These are phyloP conservation scores for Cyphomyrmex costatus DNA, from an alignment of 1,140 invertebrate species.

Conservation along the genomic window DNA sequence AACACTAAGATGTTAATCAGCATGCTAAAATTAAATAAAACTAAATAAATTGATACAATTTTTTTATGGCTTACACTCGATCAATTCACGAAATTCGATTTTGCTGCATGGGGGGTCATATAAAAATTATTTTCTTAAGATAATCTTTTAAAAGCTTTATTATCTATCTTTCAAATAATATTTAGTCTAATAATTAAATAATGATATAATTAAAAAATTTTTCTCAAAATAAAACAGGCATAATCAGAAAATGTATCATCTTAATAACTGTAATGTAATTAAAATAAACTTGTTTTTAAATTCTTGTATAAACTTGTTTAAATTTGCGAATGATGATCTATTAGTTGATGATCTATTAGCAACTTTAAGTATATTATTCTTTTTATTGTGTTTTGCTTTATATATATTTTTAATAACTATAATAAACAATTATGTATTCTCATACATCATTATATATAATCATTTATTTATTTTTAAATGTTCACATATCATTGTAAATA, in stretches of 20 bases:
- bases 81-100: slow-evolving; percentile 61
- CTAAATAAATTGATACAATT: slow-evolving; percentile 35
- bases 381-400: not conserved
- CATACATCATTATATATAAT: too few species aligned
- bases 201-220: not conserved
- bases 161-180: not conserved
- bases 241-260: not conserved
- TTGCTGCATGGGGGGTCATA: not conserved
- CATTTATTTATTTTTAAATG: not conserved
- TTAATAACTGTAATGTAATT: not conserved
- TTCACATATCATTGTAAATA: not conserved
- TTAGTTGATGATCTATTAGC: not conserved
- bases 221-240: not conserved
- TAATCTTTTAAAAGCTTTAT: not conserved
- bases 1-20: slow-evolving; percentile 28
- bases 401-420: not conserved
- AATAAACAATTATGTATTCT: not conserved
- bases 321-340: too few species aligned
- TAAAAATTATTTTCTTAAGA: slow-evolving; percentile 3
- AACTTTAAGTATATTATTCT: not conserved
- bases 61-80: slow-evolving; percentile 45
- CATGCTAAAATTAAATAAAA: slow-evolving; percentile 25
- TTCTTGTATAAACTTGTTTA: too few species aligned
- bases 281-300: too few species aligned
- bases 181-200: too few species aligned